A percentile compares a stretch with the other conserved stretches of the same genome.
These are phyloP conservation scores for Urocyon cinereoargenteus DNA, from an alignment of 2,797 vertebrate species.

Conservation along the genomic window DNA sequence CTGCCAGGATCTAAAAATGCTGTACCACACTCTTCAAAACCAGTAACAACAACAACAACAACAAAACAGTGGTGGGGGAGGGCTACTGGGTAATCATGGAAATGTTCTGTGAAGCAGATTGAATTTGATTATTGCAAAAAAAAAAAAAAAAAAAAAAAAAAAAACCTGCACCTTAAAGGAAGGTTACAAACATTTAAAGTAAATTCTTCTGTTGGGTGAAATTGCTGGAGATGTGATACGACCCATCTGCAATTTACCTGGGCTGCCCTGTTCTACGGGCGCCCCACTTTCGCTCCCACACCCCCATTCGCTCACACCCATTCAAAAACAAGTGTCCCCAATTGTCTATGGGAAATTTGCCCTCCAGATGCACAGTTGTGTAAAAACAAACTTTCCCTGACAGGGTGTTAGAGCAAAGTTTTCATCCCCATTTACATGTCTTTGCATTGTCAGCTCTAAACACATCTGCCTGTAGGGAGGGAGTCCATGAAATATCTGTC, in stretches of 20 bases:
- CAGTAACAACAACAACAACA: neutral
- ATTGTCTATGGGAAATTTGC: neutral
- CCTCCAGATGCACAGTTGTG: neutral
- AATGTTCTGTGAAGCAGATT: constrained; percentile 79
- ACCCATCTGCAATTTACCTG: constrained; percentile 81
- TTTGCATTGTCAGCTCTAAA: neutral
- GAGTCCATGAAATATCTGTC: neutral
- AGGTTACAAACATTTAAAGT: constrained; percentile 87
- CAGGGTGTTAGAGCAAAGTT: neutral
- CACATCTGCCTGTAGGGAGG: neutral
- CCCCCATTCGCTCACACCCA: accelerated
- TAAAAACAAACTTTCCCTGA: constrained; percentile 59
- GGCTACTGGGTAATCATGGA: constrained; percentile 25
- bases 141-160: constrained; percentile 79
- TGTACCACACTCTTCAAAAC: constrained; percentile 74
- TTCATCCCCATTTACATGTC: neutral
- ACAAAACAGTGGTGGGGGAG: constrained; percentile 29
- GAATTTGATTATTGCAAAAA: constrained; percentile 84
- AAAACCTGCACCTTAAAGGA: constrained; percentile 84
- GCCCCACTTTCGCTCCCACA: neutral
- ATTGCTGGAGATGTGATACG: constrained; percentile 83
- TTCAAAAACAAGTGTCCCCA: neutral
- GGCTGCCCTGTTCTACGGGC: neutral
- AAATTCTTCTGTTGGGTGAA: constrained; percentile 86
- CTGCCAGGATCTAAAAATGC: constrained; percentile 72